These are phyloP conservation scores for Sphenopsis melanotis DNA, from an alignment of 2,797 vertebrate genomes.

Conservation along the genomic window DNA sequence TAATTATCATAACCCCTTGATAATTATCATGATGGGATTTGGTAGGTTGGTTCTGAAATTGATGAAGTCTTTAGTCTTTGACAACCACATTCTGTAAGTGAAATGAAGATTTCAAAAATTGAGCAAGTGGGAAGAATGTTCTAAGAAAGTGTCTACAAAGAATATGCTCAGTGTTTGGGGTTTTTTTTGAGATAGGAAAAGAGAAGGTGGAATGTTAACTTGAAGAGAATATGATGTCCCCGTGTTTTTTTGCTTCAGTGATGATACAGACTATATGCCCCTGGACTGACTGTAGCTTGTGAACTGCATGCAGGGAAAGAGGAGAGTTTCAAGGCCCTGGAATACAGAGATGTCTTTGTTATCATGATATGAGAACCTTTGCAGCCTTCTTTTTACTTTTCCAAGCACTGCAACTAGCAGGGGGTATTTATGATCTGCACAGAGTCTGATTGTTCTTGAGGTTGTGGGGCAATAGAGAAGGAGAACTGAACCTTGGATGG, in stretches of 20 bases:
- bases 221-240: not conserved
- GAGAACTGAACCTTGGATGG: not conserved
- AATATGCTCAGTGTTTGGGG: fast-evolving
- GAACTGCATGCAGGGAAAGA: not conserved
- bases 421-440: not conserved
- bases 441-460: not conserved
- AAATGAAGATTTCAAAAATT: not conserved
- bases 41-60: not conserved
- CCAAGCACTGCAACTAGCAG: not conserved
- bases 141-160: not conserved
- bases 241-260: not conserved
- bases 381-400: not conserved
- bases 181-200: not conserved
- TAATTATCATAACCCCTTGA: not conserved
- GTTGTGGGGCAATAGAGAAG: not conserved
- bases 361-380: not conserved
- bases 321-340: not conserved
- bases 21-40: not conserved
- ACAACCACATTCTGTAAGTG: not conserved
- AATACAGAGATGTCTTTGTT: slow-evolving; percentile 30
- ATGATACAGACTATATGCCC: not conserved
- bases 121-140: not conserved
- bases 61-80: not conserved
- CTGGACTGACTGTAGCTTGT: not conserved
- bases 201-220: not conserved